phyloP scores from a whole-genome alignment of 1,140 invertebrate genomes.

The Megathymus violae region DNA sequence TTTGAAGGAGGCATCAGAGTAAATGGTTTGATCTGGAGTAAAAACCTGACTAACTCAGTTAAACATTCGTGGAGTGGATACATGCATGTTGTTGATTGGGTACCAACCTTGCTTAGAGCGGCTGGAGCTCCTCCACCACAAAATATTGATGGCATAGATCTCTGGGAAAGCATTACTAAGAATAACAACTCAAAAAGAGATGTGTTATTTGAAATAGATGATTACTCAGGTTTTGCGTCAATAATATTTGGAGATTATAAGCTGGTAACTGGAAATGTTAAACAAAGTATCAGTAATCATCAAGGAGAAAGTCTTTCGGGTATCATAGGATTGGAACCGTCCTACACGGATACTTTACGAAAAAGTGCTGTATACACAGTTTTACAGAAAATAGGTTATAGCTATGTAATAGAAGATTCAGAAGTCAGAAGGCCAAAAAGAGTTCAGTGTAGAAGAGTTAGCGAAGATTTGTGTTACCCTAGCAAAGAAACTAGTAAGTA shows the following conservation, averaged over 20 bases:
- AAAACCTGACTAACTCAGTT: constrained; percentile 82
- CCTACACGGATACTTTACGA: constrained; percentile 53
- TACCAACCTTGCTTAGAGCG: constrained; percentile 89
- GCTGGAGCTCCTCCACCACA: constrained; percentile 46
- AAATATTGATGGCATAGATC: constrained; percentile 63
- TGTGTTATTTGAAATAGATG: constrained; percentile 65
- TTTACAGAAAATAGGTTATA: constrained; percentile 47
- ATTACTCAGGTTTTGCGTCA: constrained; percentile 57
- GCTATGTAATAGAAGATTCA: constrained; percentile 43
- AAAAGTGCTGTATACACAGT: constrained; percentile 55
- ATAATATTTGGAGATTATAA: constrained; percentile 64
- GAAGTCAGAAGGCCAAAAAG: constrained; percentile 48
- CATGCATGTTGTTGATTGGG: constrained; percentile 94
- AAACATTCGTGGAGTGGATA: constrained; percentile 88
- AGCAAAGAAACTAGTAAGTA: constrained; percentile 50
- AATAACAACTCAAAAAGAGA: constrained; percentile 56
- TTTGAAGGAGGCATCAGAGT: constrained; percentile 94
- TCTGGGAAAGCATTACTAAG: constrained; percentile 59
- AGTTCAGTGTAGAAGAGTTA: constrained; percentile 48
- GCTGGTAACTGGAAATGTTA: constrained; percentile 56
- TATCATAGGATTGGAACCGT: constrained; percentile 50
- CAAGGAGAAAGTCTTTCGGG: constrained; percentile 58
- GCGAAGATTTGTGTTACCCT: constrained; percentile 51
- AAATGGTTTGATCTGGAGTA: constrained; percentile 91
- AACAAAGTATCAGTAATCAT: constrained; percentile 46